These are phyloP conservation scores for Pangasius djambal DNA, from an alignment of 2,797 vertebrate genomes.

Conservation along the genomic window DNA sequence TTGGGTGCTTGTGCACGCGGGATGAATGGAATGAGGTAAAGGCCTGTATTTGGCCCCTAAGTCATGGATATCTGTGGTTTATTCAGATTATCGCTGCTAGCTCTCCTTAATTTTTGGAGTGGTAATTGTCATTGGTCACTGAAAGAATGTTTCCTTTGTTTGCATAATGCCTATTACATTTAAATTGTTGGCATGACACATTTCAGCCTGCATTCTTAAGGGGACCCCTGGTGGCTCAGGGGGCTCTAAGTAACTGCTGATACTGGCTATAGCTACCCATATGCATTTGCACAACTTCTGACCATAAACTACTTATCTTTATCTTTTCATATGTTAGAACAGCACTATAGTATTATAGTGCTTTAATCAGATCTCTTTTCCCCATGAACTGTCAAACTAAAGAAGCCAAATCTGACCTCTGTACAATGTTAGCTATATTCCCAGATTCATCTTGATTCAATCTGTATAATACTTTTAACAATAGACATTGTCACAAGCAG, in stretches of 20 bases:
- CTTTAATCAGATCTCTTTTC: not conserved
- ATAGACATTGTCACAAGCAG: not conserved
- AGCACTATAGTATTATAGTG: not conserved
- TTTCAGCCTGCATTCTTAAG: not conserved
- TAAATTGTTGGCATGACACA: not conserved
- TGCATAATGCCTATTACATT: not conserved
- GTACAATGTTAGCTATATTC: no score
- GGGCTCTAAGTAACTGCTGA: not conserved
- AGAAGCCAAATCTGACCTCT: not conserved
- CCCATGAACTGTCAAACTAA: not conserved
- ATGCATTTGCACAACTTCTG: not conserved
- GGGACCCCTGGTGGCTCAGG: not conserved
- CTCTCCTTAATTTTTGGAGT: not conserved
- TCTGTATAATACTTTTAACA: not conserved
- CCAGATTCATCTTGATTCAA: not conserved
- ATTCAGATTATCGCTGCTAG: not conserved
- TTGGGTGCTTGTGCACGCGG: not conserved
- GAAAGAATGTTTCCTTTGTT: not conserved
- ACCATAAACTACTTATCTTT: not conserved
- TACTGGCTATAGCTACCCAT: not conserved
- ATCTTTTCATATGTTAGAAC: not conserved
- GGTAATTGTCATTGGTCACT: not conserved
- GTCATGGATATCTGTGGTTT: not conserved
- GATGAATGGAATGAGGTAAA: not conserved
- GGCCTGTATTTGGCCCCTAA: not conserved